These are phyloP conservation scores for Drosophila setosimentum DNA, from an alignment of 2,888 invertebrate genomes.

Conservation along the genomic window DNA sequence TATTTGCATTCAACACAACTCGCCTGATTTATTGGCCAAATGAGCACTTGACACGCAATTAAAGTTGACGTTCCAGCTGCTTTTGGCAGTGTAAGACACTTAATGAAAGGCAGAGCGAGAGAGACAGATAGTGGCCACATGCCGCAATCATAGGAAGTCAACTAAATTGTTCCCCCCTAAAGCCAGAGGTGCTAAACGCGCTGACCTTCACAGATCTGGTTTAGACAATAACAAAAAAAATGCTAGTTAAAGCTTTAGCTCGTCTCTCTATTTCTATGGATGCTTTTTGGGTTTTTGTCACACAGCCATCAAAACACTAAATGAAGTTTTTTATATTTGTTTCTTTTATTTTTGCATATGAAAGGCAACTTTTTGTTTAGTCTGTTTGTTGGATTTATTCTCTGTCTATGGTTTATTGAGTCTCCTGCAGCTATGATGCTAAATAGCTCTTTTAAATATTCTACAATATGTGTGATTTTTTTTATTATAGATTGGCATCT, in stretches of 20 bases:
- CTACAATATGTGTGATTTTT: constrained; percentile 48
- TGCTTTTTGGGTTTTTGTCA: constrained; percentile 32
- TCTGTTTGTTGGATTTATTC: constrained; percentile 9
- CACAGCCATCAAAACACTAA: constrained; percentile 52
- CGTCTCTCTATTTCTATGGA: constrained; percentile 26
- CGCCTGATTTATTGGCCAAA: constrained; percentile 59
- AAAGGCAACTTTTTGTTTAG: constrained; percentile 59
- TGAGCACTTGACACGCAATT: constrained; percentile 64
- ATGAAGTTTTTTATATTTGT: constrained; percentile 47
- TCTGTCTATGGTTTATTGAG: not conserved
- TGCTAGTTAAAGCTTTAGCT: constrained; percentile 18
- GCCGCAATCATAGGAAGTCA: constrained; percentile 24
- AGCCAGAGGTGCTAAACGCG: constrained; percentile 58
- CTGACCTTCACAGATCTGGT: constrained; percentile 74
- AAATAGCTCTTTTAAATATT: constrained; percentile 45
- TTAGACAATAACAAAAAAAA: constrained; percentile 41
- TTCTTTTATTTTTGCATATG: constrained; percentile 61
- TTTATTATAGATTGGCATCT: constrained; percentile 25
- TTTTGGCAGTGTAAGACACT: not conserved
- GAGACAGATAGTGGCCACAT: not conserved
- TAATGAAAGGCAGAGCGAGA: not conserved
- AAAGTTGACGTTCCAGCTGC: constrained; percentile 33
- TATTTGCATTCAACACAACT: constrained; percentile 50
- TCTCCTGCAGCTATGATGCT: constrained; percentile 34
- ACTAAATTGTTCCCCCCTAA: constrained; percentile 5